phyloP scores from a whole-genome alignment of 2,797 vertebrate genomes.

The Pangasius macronema region DNA sequence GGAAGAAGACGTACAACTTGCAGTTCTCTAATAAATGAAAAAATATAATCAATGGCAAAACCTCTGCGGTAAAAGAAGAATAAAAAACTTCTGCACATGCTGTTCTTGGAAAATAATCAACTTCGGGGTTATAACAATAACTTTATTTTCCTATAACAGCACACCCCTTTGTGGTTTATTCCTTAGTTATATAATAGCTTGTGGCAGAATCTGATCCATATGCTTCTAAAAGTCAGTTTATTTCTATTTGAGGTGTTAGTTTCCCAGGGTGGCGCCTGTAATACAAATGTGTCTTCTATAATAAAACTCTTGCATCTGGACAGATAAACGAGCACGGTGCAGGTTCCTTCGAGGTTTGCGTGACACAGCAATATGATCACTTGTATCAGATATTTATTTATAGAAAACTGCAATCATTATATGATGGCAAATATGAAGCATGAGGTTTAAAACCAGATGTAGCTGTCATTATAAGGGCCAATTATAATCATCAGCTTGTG shows the following conservation, averaged over 20 bases:
- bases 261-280: not conserved
- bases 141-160: not conserved
- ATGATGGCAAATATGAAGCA: not conserved
- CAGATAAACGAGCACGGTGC: not conserved
- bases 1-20: not conserved
- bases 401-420: not conserved
- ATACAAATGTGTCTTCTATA: not conserved
- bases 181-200: not conserved
- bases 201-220: not conserved
- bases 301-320: conserved; percentile 2
- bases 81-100: not conserved
- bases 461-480: not conserved
- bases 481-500: conserved; percentile 13
- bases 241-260: not conserved
- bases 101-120: not conserved
- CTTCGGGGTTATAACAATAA: not conserved
- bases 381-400: conserved; percentile 17
- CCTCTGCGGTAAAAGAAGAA: not conserved
- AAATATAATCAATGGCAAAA: not conserved
- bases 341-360: not conserved
- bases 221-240: not conserved
- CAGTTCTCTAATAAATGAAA: not conserved
- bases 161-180: not conserved
- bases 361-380: not conserved
- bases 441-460: conserved; percentile 11